phyloP scores from a whole-genome alignment of 2,797 vertebrate genomes.

The Muscicapa comitata region DNA sequence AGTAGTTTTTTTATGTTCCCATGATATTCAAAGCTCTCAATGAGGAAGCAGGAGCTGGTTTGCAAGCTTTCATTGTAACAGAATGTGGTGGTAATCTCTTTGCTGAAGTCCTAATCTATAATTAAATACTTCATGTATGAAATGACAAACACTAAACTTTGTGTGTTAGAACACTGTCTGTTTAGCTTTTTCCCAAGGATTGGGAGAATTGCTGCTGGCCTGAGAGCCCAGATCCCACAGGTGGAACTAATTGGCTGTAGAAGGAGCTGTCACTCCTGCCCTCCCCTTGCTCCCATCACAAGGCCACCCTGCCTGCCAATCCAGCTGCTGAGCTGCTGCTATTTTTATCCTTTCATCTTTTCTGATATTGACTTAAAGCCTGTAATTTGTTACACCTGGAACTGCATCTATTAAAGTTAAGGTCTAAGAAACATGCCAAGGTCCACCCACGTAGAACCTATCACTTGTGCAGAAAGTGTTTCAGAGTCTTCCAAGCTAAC shows the following conservation, averaged over 20 bases:
- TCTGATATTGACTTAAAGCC: neutral
- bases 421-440: neutral
- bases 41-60: neutral
- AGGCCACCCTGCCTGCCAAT: neutral
- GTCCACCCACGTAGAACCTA: neutral
- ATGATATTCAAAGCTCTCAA: neutral
- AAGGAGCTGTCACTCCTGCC: neutral
- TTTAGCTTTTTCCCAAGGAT: neutral
- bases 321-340: neutral
- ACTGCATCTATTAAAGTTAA: neutral
- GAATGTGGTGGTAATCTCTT: neutral
- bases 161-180: rapidly evolving
- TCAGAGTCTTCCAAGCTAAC: neutral
- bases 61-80: neutral
- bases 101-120: neutral
- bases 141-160: neutral
- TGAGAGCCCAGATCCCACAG: neutral
- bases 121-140: neutral
- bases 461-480: neutral
- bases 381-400: constrained; percentile 22
- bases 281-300: neutral
- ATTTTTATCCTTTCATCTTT: neutral
- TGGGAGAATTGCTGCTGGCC: neutral
- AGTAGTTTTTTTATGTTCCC: neutral
- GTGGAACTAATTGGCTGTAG: neutral